phyloP scores from a whole-genome alignment of 64 coral and sea anemone species.

The Exaiptasia diaphana region DNA sequence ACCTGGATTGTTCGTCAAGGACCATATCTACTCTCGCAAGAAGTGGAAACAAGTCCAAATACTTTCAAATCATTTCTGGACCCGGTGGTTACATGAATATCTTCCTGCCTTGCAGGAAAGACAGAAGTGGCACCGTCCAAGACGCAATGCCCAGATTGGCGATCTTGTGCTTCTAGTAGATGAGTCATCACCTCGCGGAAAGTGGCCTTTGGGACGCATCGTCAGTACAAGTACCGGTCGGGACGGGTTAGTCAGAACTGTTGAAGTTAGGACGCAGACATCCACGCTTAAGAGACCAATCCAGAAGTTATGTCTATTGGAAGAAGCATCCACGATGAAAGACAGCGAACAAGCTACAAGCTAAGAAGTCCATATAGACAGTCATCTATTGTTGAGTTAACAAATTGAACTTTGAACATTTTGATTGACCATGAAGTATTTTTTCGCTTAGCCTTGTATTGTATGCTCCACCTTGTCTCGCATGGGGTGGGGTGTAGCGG shows the following conservation, averaged over 20 bases:
- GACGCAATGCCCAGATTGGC: conserved; percentile 34
- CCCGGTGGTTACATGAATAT: conserved; percentile 20
- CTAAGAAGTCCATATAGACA: too few species aligned
- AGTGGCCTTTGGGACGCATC: conserved; percentile 23
- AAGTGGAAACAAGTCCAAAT: conserved; percentile 2
- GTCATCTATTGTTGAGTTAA: too few species aligned
- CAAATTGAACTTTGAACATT: too few species aligned
- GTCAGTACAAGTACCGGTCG: background rate
- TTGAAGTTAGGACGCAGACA: background rate
- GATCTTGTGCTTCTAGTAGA: conserved; percentile 36
- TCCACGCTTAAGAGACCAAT: background rate
- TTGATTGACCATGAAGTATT: too few species aligned
- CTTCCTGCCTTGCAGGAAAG: conserved; percentile 28
- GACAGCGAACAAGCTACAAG: background rate
- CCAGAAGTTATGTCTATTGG: conserved; percentile 19
- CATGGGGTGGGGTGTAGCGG: too few species aligned
- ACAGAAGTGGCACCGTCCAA: conserved; percentile 27
- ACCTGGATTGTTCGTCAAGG: conserved; percentile 20
- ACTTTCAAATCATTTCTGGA: conserved; percentile 21
- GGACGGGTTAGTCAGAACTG: conserved; percentile 16
- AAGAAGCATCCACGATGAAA: background rate
- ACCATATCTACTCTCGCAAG: background rate
- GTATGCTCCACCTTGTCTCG: too few species aligned
- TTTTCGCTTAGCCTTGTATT: too few species aligned
- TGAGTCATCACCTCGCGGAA: background rate